Percentiles rank a stretch among this genome's conserved stretches.
Evolutionary conservation across 2,797 vertebrate genomes (phyloP).

Genomic region (Apogon hyalosoma): DNA sequence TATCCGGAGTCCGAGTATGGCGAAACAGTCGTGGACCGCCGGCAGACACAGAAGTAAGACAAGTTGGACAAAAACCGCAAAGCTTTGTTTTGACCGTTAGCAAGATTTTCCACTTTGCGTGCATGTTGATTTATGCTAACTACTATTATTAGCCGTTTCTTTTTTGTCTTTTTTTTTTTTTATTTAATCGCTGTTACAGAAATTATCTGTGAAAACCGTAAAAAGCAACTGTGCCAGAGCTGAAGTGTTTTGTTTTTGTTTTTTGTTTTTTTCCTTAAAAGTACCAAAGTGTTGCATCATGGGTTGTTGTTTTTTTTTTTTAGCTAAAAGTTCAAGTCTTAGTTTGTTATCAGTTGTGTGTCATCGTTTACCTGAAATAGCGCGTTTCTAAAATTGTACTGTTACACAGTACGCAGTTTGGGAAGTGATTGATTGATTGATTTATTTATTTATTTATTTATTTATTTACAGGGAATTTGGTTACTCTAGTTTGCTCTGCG

Average conservation of each 20-base stretch:
- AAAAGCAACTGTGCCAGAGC: neutral
- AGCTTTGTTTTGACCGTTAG: neutral
- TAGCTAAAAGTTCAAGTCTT: neutral
- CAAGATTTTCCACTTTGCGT: too few relatives aligned
- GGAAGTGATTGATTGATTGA: too few relatives aligned
- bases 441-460: neutral
- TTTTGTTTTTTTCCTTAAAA: neutral
- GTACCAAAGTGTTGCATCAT: neutral
- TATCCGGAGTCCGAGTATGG: constrained; percentile 92
- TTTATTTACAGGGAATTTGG: neutral
- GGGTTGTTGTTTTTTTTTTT: neutral
- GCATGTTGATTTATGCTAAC: too few relatives aligned
- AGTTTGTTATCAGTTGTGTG: neutral
- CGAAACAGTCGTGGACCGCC: constrained; percentile 91
- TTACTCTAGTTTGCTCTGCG: neutral
- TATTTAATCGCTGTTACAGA: too few relatives aligned
- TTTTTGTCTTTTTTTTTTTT: too few relatives aligned
- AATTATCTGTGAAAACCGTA: too few relatives aligned
- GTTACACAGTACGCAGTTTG: too few relatives aligned
- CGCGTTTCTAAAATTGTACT: too few relatives aligned
- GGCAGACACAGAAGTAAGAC: constrained; percentile 92
- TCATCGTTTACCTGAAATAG: too few relatives aligned
- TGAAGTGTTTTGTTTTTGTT: too few relatives aligned
- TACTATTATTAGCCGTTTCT: too few relatives aligned
- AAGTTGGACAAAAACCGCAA: neutral